These are phyloP conservation scores for Gymnocypris eckloni DNA, from an alignment of 2,797 vertebrate genomes.

Conservation along the genomic window DNA sequence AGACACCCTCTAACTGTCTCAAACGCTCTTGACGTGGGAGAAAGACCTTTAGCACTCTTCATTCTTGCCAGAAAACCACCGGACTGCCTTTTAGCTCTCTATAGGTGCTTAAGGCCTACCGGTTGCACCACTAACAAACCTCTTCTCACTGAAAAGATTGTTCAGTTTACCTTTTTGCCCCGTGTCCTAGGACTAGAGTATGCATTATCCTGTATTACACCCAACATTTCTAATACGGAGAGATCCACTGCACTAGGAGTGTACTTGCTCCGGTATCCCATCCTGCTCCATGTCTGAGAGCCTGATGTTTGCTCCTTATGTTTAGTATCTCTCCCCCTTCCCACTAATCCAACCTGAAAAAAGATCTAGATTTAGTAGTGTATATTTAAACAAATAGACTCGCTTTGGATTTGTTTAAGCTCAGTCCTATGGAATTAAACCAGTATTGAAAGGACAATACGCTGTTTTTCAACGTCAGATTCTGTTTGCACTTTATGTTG, in stretches of 20 bases:
- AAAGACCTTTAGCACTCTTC: not conserved
- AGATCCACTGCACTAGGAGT: constrained; percentile 8
- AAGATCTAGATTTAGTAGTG: not conserved
- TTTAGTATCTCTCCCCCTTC: constrained; percentile 2
- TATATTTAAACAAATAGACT: not conserved
- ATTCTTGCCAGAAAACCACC: constrained; percentile 1
- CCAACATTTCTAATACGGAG: constrained; percentile 14
- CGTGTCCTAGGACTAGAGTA: not conserved
- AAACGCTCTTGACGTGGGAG: not conserved
- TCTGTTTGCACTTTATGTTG: constrained; percentile 22
- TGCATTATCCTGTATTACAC: constrained; percentile 23
- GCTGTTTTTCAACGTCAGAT: constrained; percentile 50
- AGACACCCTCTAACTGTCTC: not conserved
- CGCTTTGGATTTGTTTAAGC: constrained; percentile 23
- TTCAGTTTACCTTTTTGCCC: constrained; percentile 28
- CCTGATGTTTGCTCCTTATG: constrained; percentile 36
- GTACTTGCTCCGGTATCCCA: constrained; percentile 24
- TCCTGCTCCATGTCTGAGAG: constrained; percentile 27
- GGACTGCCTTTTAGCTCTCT: not conserved
- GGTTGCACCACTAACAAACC: constrained; percentile 1
- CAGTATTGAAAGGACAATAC: constrained; percentile 45
- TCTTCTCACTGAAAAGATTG: constrained; percentile 7
- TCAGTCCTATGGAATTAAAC: constrained; percentile 37
- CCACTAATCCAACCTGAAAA: constrained; percentile 9
- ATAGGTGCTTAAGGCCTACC: constrained; percentile 8